Conservation (phyloP, 2,888 invertebrate genomes). For the Melanotus villosus region DNA sequence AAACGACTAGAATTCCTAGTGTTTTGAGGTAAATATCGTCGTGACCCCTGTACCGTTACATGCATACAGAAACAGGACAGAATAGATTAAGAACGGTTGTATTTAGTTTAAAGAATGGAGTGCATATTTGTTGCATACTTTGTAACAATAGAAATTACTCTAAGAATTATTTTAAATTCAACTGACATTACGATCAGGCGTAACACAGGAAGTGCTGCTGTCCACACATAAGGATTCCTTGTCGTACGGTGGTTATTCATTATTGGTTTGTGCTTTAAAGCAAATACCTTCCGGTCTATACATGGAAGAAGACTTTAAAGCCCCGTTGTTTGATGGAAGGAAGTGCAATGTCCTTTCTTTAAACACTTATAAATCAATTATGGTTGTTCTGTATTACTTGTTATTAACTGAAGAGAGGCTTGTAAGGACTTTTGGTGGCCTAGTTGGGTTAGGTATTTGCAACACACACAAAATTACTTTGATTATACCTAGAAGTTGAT, state of each 20-base stretch:
- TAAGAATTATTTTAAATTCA: slow-evolving; percentile 17
- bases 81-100: slow-evolving; percentile 13
- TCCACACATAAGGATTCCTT: slow-evolving; percentile 18
- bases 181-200: background rate
- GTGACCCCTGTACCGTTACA: slow-evolving; percentile 31
- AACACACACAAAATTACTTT: too few species aligned
- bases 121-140: slow-evolving; percentile 1
- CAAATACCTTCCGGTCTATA: slow-evolving; percentile 41
- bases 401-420: background rate
- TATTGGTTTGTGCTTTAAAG: slow-evolving; percentile 20
- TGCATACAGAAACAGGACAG: slow-evolving; percentile 16
- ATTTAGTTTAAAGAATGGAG: slow-evolving; percentile 1
- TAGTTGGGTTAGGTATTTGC: too few species aligned
- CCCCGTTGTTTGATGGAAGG: slow-evolving; percentile 37
- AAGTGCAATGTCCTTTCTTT: slow-evolving; percentile 39
- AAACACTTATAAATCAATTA: background rate
- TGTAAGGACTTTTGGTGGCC: background rate
- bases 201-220: slow-evolving; percentile 28
- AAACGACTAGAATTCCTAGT: slow-evolving; percentile 19
- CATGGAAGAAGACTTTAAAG: slow-evolving; percentile 34
- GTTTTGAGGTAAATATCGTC: slow-evolving; percentile 18
- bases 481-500: too few species aligned
- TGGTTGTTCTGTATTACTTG: background rate
- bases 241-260: slow-evolving; percentile 1
- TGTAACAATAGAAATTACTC: background rate